phyloP scores from a whole-genome alignment of 2,888 invertebrate species.

The Rugalucina vietnamica region DNA sequence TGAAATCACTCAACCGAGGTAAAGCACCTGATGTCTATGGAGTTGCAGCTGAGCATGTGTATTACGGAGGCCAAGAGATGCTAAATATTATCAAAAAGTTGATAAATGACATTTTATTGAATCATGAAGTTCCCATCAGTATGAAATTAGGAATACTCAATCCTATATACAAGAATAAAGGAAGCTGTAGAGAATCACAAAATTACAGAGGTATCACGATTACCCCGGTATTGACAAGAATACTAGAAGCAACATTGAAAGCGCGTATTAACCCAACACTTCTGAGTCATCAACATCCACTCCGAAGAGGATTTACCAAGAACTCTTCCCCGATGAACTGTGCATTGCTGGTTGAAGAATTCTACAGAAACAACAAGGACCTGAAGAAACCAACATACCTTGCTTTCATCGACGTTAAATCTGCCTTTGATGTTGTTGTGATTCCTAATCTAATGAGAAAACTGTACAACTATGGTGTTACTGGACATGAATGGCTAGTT shows the following conservation, averaged over 20 bases:
- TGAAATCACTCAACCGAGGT: neutral
- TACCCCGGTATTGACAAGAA: neutral
- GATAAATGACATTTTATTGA: neutral
- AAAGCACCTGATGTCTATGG: slow-evolving; percentile 6
- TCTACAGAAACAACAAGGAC: neutral
- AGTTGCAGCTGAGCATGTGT: neutral
- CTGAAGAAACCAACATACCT: neutral
- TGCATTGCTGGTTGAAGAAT: slow-evolving; percentile 3
- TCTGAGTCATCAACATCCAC: neutral
- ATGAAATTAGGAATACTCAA: slow-evolving; percentile 1
- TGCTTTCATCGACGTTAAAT: neutral
- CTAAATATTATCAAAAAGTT: neutral
- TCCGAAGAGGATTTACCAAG: slow-evolving; percentile 1
- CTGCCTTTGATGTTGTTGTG: slow-evolving; percentile 6
- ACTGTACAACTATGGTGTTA: too few relatives aligned
- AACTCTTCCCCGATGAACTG: too few relatives aligned
- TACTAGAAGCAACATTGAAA: neutral
- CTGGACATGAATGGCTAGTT: too few relatives aligned
- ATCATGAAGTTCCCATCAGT: neutral
- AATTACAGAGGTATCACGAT: slow-evolving; percentile 8
- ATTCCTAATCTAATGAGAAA: neutral
- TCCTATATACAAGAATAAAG: slow-evolving; percentile 1
- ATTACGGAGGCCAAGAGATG: neutral
- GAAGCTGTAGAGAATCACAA: neutral
- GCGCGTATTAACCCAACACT: neutral